These are phyloP conservation scores for Labroides dimidiatus DNA, from an alignment of 2,797 vertebrate genomes.

Conservation along the genomic window DNA sequence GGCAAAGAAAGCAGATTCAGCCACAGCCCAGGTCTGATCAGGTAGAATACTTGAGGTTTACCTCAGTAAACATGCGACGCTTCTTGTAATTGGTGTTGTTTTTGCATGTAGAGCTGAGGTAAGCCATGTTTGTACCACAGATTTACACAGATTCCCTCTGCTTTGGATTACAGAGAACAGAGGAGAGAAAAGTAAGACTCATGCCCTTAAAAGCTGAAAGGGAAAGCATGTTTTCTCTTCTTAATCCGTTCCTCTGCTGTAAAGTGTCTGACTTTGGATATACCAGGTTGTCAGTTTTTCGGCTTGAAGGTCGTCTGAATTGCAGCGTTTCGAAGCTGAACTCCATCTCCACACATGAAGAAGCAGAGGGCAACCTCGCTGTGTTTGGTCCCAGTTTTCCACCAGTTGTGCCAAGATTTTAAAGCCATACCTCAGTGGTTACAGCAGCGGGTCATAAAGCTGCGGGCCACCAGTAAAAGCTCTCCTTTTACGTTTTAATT, in stretches of 20 bases:
- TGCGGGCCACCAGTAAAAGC: slow-evolving; percentile 64
- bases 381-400: slow-evolving; percentile 65
- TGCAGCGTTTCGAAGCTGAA: slow-evolving; percentile 10
- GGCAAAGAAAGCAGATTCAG: slow-evolving; percentile 14
- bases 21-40: slow-evolving; percentile 19
- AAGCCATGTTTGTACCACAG: slow-evolving; percentile 5
- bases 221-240: slow-evolving; percentile 15
- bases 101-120: slow-evolving; percentile 8
- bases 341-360: slow-evolving; percentile 30
- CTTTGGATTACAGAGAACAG: not conserved
- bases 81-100: slow-evolving; percentile 8
- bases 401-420: slow-evolving; percentile 70
- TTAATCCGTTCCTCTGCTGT: slow-evolving; percentile 41
- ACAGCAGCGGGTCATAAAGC: slow-evolving; percentile 64
- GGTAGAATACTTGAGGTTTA: slow-evolving; percentile 26
- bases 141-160: slow-evolving; percentile 8
- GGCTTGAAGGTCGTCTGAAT: slow-evolving; percentile 40
- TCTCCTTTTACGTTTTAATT: slow-evolving; percentile 64
- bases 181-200: not conserved
- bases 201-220: slow-evolving; percentile 30
- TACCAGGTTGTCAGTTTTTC: slow-evolving; percentile 54
- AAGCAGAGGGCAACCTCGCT: slow-evolving; percentile 42
- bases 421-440: slow-evolving; percentile 61
- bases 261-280: slow-evolving; percentile 38
- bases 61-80: not conserved